Evolutionary conservation across 2,113 vertebrate species (phyloP).

Genomic region (Tachycineta bicolor): DNA sequence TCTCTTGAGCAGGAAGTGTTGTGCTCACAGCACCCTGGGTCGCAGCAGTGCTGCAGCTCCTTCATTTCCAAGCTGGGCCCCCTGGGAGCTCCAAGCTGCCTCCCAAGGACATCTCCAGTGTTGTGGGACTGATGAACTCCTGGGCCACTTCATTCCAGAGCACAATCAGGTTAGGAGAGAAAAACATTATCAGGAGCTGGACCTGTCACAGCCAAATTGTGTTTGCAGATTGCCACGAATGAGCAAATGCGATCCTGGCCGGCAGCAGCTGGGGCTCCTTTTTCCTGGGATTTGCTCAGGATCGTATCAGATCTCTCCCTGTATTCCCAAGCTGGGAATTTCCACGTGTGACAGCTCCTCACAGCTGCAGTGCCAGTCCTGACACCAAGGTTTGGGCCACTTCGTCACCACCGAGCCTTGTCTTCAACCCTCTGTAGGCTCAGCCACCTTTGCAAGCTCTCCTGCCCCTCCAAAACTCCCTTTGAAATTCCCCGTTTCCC

Average conservation of each 20-base stretch:
- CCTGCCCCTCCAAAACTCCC: not conserved
- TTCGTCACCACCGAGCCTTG: not conserved
- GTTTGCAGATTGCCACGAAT: not conserved
- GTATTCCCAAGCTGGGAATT: not conserved
- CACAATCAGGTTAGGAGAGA: not conserved
- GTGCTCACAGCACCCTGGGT: not conserved
- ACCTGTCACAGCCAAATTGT: not conserved
- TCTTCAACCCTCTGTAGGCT: too few relatives aligned
- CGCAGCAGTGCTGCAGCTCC: not conserved
- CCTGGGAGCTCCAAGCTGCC: not conserved
- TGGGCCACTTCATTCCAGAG: not conserved
- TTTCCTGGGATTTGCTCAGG: not conserved
- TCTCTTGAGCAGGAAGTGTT: not conserved
- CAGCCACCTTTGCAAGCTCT: not conserved
- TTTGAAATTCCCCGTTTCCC: not conserved
- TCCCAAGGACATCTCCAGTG: accelerated
- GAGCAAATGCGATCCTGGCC: not conserved
- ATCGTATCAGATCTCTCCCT: not conserved
- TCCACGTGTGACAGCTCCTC: accelerated
- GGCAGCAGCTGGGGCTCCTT: constrained; percentile 8
- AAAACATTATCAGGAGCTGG: not conserved
- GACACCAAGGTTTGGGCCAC: not conserved
- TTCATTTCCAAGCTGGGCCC: not conserved
- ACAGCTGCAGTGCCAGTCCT: not conserved
- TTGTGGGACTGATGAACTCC: not conserved